Conservation (phyloP, 2,888 invertebrate genomes). For the Nephrocerus scutellatus region DNA sequence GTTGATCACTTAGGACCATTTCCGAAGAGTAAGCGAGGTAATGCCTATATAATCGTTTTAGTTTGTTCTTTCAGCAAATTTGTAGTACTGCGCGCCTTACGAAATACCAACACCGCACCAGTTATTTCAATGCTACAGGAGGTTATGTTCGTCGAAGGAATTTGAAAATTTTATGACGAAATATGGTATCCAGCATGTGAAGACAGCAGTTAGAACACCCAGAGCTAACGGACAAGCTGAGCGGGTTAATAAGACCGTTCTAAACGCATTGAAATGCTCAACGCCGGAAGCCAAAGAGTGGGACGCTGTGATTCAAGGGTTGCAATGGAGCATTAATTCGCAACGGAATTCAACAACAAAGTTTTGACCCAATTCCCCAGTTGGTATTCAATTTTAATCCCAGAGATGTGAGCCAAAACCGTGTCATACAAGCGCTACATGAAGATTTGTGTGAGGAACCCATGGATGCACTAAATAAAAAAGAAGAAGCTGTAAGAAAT, state of each 20-base stretch:
- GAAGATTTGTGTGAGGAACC: conserved; percentile 1
- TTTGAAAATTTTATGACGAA: conserved; percentile 5
- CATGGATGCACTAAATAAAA: not conserved
- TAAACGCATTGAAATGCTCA: conserved; percentile 9
- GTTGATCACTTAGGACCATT: conserved; percentile 7
- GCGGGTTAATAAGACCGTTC: conserved; percentile 3
- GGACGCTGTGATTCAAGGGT: conserved; percentile 4
- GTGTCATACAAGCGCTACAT: conserved; percentile 7
- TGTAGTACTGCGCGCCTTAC: conserved; percentile 1
- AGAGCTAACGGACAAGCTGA: conserved; percentile 9
- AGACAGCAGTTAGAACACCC: conserved; percentile 3
- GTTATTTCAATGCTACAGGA: conserved; percentile 11
- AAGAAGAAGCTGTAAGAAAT: too few relatives aligned
- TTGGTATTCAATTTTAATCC: conserved; percentile 8
- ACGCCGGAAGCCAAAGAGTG: conserved; percentile 5
- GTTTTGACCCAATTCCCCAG: conserved; percentile 9
- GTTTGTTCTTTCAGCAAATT: conserved; percentile 4
- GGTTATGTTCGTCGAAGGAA: conserved; percentile 8
- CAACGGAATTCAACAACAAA: conserved; percentile 8
- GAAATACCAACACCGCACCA: conserved; percentile 8
- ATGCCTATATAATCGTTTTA: not conserved
- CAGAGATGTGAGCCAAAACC: conserved; percentile 10
- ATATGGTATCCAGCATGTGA: conserved; percentile 7
- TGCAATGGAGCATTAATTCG: conserved; percentile 13
- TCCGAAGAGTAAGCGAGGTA: not conserved